Evolutionary conservation across 37 sponge, comb jelly and placozoan genomes (phyloP), one percentile per base, ranked within the genome.

Genomic region (Spongia lamella): DNA sequence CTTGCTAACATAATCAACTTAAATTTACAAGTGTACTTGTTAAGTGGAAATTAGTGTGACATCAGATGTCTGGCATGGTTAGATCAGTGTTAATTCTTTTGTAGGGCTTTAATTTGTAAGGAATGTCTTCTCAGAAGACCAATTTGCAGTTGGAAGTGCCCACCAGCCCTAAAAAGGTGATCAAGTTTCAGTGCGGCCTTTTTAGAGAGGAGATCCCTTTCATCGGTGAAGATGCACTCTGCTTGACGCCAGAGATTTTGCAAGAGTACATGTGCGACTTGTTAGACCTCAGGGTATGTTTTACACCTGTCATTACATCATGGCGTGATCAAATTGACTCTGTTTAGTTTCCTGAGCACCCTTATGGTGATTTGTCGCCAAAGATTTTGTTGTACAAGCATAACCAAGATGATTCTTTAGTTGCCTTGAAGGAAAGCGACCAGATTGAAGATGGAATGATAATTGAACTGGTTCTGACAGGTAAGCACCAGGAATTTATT

Each of bases 121-220:
- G n/a, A n/a, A 43, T 43, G 47, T 13, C 7, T 43, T 13, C 47
- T 5, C 47, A 43, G 47, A 43, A 43, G 9, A 43, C 5, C 7
- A 43, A 5, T 9, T 13, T 5, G 7, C 5, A 5, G 5, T 43
- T 9, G 5, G 47, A 43, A 43, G 47, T 43, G 47, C 47, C 47
- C 47, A 32, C 15, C 36, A 33, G 3, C 2, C 53, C 53, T 21
- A 68, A 73, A 57, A 50, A 29, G 26, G 83, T 79, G n/a, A 55
- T 91, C 7, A 76, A 63, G 21, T 91, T 91, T 67, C 92, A 91
- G 73, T 91, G 92, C 56, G 92, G 92, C 11, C 73, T 91, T 32
- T 65, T 86, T 31, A 39, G 88, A 36, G 92, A 91, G 61, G 70
- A 58, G 49, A 84, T 83, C 34, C 83, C 84, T 0, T 89, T 89